These are phyloP conservation scores for Thymelicus sylvestris DNA, from an alignment of 2,888 invertebrate genomes.

Conservation along the genomic window DNA sequence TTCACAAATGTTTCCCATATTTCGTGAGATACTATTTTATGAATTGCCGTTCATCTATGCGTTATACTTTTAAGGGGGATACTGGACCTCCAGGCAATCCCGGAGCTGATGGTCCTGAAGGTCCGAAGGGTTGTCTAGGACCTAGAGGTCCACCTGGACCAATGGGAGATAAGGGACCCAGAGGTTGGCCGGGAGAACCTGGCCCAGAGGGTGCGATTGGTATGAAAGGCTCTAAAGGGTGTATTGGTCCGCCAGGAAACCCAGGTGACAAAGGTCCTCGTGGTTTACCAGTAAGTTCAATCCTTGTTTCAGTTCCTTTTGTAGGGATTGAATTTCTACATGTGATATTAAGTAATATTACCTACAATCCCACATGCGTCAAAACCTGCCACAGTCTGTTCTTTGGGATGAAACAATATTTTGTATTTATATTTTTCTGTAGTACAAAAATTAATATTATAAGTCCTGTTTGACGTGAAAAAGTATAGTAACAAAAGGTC, in stretches of 20 bases:
- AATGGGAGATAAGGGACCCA: constrained; percentile 83
- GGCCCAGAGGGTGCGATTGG: constrained; percentile 90
- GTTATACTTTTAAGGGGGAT: constrained; percentile 83
- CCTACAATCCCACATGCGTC: too few species aligned
- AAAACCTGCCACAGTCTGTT: too few species aligned
- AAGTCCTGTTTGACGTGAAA: too few species aligned
- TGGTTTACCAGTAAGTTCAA: constrained; percentile 85
- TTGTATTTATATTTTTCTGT: too few species aligned
- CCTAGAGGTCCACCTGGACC: constrained; percentile 88
- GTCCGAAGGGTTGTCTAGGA: constrained; percentile 87
- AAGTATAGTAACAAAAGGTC: too few species aligned
- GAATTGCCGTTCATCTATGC: neutral
- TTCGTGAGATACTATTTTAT: too few species aligned
- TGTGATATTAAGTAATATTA: too few species aligned
- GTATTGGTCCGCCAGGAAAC: constrained; percentile 86
- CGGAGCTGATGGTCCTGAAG: constrained; percentile 89
- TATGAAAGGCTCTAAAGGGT: constrained; percentile 91
- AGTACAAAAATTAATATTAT: too few species aligned
- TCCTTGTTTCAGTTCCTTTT: neutral
- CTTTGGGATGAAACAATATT: too few species aligned
- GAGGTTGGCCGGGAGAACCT: constrained; percentile 87
- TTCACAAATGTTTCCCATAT: too few species aligned
- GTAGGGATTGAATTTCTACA: too few species aligned
- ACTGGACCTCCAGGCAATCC: constrained; percentile 89
- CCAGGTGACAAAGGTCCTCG: constrained; percentile 87